Base-by-base conservation (phyloP, 2,797 vertebrate genomes). In the Cichlasoma orientale region DNA sequence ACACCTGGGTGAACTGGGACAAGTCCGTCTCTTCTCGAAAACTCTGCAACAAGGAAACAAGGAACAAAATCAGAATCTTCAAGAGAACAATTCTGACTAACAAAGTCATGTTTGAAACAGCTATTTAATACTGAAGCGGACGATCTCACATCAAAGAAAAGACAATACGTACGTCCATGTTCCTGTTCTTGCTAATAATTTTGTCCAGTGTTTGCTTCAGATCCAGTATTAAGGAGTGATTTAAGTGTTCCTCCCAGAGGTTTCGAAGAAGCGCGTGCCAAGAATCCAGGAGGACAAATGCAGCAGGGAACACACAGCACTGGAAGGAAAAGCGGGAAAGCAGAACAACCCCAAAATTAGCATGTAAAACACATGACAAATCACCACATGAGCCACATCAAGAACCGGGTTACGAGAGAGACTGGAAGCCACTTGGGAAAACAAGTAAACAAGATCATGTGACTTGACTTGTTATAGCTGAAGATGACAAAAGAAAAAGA, bases 241-340 rank as follows among this genome's bases (percentile, higher is more conserved):
- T 95, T 4, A 94, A 25, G 80, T 96, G 94, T 84, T 94, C 89
- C 7, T 87, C 80, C 88, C 93, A 95, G 77, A 96, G 92, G 69
- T 95, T 92, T 68, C 68, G 80, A 55, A 92, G 76, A 4, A 96
- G 93, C 41, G 89, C 79, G 21, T 82, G 79, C 96, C 96, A 96
- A 72, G 95, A 95, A 29, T 95, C 82, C 21, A 86, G 84, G 38
- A 96, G 93, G 53, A 95, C 85, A 11, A 92, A 77, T 31, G 95
- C 95, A 82, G 94, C 92, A 38, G 92, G 90, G 82, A 95, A 93
- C 79, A 96, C 93, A 78, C 95, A 96, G 78, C 95, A 96, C 95
- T 96, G 90, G 52, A 82, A 80, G 50, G 79, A 77, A 18, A 69
- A 18, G 29, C 1, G n/a, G 54, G 73, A 52, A 29, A 72, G 76